These are phyloP conservation scores for Dasysyrphus tricinctus DNA, from an alignment of 2,888 invertebrate species.

Conservation along the genomic window DNA sequence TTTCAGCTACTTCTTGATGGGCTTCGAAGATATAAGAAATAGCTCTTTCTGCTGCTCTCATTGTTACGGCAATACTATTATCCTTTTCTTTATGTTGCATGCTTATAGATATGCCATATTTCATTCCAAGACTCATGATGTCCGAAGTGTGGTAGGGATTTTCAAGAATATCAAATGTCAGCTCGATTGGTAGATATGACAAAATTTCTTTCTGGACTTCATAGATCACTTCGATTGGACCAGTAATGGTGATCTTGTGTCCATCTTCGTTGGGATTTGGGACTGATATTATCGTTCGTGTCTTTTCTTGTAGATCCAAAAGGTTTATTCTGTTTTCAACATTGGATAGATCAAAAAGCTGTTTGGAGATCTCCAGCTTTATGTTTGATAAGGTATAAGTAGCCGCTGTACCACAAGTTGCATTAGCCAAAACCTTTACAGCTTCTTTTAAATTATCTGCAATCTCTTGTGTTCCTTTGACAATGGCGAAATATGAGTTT, in stretches of 20 bases:
- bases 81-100: constrained; percentile 94
- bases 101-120: constrained; percentile 92
- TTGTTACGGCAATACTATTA: constrained; percentile 92
- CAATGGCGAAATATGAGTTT: constrained; percentile 91
- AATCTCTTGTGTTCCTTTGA: constrained; percentile 96
- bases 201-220: constrained; percentile 94
- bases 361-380: constrained; percentile 96
- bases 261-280: constrained; percentile 94
- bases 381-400: constrained; percentile 93
- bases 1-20: constrained; percentile 90
- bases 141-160: constrained; percentile 87
- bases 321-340: constrained; percentile 92
- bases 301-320: constrained; percentile 93
- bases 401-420: constrained; percentile 82
- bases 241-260: constrained; percentile 94
- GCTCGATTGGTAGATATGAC: constrained; percentile 94
- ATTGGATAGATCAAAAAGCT: constrained; percentile 94
- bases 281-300: constrained; percentile 95
- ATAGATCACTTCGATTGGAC: constrained; percentile 94
- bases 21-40: constrained; percentile 95
- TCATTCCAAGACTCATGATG: constrained; percentile 88
- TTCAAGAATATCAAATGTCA: constrained; percentile 97
- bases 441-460: constrained; percentile 94
- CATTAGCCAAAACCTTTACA: constrained; percentile 89
- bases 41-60: constrained; percentile 95